Evolutionary conservation across 2,888 invertebrate genomes (phyloP), one percentile per base, ranked within the genome.

Genomic region (Falcaria lacertinaria): DNA sequence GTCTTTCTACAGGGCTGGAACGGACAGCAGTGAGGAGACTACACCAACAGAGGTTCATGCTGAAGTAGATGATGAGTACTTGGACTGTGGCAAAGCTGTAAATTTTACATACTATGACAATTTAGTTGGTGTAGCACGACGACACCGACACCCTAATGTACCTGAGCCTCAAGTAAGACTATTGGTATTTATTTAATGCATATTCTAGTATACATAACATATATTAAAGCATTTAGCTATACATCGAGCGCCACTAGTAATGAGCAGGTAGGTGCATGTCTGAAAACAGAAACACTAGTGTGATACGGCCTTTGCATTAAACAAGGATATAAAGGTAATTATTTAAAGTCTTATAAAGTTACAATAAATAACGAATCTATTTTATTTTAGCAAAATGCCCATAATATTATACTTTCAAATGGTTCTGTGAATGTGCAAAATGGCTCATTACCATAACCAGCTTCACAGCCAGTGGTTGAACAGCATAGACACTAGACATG

Each of bases 31-130:
- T 56, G 85, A 86, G 46, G 85, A 82, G 36, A 57, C 58, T 16
- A 60, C 74, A 39, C 60, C 72, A 44, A 45, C 79, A 32, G 87
- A 88, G 50, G 52, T 67, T 5, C 84, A 74, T 57, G 71, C 74
- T 35, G 86, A 88, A 51, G 60, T 68, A 15, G 91, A 91, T 38
- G 93, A 93, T 64, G 93, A 94, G 65, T 90, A 92, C 52, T 87
- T 95, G 61, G 95, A 95, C 69, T 96, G 96, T 80, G 96, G 96
- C 2, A 95, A 95, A 82, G 93, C 95, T 42, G 96, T 95, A 1
- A 96, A 97, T 82, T 95, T 94, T 72, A 97, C 97, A 3, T 95
- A 95, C 74, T 97, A 96, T 80, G 97, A 97, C 78, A 96, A 96
- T 77, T 87, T 97, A 47, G 93, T 95, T 41, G 97, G 97, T 14